Evolutionary conservation across 2,113 vertebrate genomes (phyloP).

Genomic region (Catagonus wagneri): DNA sequence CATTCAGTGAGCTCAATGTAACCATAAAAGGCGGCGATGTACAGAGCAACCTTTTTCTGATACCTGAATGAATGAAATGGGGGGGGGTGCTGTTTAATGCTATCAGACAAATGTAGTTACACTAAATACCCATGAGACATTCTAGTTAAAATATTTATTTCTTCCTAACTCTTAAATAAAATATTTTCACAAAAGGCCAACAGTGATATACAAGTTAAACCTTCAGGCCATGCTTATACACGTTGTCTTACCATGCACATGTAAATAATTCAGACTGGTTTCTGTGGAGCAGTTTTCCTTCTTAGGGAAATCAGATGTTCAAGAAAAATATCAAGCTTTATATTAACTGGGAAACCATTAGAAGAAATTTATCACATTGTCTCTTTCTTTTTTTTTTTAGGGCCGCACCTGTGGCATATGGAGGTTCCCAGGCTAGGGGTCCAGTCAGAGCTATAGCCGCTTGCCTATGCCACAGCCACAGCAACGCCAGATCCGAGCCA

Average conservation of each 20-base stretch:
- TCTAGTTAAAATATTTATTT: background rate
- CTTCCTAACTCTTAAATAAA: background rate
- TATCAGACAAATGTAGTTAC: background rate
- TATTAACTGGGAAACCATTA: background rate
- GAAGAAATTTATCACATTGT: too few relatives aligned
- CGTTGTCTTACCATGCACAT: background rate
- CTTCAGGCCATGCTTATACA: background rate
- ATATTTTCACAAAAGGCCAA: background rate
- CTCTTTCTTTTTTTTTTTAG: too few relatives aligned
- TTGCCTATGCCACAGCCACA: too few relatives aligned
- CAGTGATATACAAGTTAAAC: background rate
- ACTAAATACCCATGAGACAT: background rate
- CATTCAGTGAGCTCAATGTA: conserved; percentile 88
- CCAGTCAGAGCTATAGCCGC: too few relatives aligned
- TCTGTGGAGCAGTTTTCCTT: background rate
- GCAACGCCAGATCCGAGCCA: too few relatives aligned
- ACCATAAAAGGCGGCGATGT: conserved; percentile 87
- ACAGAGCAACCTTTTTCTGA: conserved; percentile 88
- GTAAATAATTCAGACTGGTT: background rate
- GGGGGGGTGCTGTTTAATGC: background rate
- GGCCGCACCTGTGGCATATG: too few relatives aligned
- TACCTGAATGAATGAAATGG: conserved; percentile 81
- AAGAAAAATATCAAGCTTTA: background rate
- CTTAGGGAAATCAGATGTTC: background rate
- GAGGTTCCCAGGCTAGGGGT: too few relatives aligned